Evolutionary conservation across 2,113 vertebrate genomes (phyloP), one percentile per base, ranked within the genome.

Genomic region (Centropus unirufus): DNA sequence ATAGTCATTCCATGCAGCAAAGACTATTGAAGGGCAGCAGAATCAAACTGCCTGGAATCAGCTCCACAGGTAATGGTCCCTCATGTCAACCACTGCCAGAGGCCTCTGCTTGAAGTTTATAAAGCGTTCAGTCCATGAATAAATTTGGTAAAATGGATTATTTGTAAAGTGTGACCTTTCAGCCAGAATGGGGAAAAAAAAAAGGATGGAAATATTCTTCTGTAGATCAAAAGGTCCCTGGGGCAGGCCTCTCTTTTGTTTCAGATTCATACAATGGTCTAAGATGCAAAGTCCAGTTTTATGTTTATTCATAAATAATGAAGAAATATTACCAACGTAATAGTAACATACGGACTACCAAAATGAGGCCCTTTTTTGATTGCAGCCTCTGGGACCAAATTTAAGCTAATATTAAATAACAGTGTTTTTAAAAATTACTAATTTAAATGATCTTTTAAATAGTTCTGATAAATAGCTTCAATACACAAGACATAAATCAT

Each of bases 391-490:
- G 87, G 32, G 59, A 86, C 14, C 20, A 85, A 39, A 12, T 82
- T 84, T 39, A 80, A 67, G 49, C 67, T 92, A 94, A 69, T 80
- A 93, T 77, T 83, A 88, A 91, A 90, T 61, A 89, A 69, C 61
- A 55, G 20, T 44, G 12, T 44, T 84, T 64, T 61, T 5, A 17
- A 94, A 93, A 91, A 70, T 34, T 29, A 84, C 39, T 1, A 74
- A 87, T 95, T 80, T 51, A 80, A 62, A 80, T 4, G 6, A 64
- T 76, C 32, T 95, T 69, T 88, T 72, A 76, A 95, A 82, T 67
- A 89, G 19, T 92, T 83, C 67, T 93, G 63, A 88, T 89, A 92
- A 72, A 78, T 91, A 93, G 52, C 74, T 74, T 84, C 59, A 69
- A 47, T 77, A 90, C 15, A 90, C 12, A 74, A 90, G 42, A 61